A percentile compares a stretch with the other conserved stretches of the same genome.
Conservation (phyloP, 2,888 invertebrate species). For the Nomada fabriciana region DNA sequence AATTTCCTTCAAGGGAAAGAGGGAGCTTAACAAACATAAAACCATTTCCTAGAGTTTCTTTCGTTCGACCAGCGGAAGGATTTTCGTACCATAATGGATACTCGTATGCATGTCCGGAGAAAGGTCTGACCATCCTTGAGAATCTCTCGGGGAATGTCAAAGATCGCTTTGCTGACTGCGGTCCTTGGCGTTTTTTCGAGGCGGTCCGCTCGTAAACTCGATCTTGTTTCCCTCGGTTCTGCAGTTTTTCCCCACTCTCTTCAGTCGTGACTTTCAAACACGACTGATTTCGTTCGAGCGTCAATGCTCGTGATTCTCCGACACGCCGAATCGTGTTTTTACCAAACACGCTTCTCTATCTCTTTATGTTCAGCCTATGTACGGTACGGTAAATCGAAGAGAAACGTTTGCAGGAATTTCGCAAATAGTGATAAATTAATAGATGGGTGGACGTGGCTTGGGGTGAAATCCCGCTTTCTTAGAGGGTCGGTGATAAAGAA, state of each 20-base stretch:
- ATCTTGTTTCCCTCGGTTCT: slow-evolving; percentile 7
- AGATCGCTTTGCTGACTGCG: slow-evolving; percentile 50
- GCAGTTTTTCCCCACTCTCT: slow-evolving; percentile 4
- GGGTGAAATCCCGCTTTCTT: slow-evolving; percentile 22
- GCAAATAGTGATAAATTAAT: neutral
- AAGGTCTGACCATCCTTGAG: slow-evolving; percentile 36
- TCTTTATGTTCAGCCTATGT: neutral
- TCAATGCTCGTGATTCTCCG: neutral
- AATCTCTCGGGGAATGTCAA: slow-evolving; percentile 38
- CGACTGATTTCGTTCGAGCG: slow-evolving; percentile 2
- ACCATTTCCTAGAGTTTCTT: neutral
- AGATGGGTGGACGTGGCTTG: neutral
- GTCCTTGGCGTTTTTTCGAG: slow-evolving; percentile 10
- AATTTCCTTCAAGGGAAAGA: neutral
- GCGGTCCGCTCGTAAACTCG: slow-evolving; percentile 28
- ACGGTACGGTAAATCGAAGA: neutral
- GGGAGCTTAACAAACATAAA: no score
- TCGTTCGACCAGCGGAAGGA: neutral
- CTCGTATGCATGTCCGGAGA: slow-evolving; percentile 21
- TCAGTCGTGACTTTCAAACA: neutral
- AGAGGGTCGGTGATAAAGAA: slow-evolving; percentile 23
- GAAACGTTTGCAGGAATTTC: neutral
- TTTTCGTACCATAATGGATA: neutral
- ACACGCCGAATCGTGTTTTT: neutral
- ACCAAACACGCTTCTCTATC: neutral